A percentile compares a stretch with the other conserved stretches of the same genome.
These are phyloP conservation scores for Colistium nudipinnis DNA, from an alignment of 2,113 vertebrate species.

Conservation along the genomic window DNA sequence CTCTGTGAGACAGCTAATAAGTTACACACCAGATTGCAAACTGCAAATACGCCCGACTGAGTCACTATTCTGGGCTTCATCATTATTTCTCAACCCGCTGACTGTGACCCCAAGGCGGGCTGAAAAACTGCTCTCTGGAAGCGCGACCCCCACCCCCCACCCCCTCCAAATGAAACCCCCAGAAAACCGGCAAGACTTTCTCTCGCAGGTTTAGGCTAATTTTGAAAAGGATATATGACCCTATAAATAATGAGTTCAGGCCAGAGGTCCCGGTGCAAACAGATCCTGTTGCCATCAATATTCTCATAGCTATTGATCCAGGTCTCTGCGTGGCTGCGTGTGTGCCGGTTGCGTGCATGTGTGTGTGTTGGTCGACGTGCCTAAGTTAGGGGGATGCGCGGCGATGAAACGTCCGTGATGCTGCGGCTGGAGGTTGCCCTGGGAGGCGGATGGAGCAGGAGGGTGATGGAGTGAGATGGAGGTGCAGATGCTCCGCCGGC, in stretches of 20 bases:
- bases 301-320: constrained; percentile 47
- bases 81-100: constrained; percentile 48
- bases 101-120: constrained; percentile 46
- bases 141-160: neutral
- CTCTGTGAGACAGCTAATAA: constrained; percentile 63
- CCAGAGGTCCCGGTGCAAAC: neutral
- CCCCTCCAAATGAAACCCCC: neutral
- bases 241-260: constrained; percentile 10
- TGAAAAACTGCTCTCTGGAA: constrained; percentile 34
- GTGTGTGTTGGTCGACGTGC: neutral
- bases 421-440: constrained; percentile 11
- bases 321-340: constrained; percentile 1
- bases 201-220: no score
- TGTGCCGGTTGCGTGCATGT: neutral
- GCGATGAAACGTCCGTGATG: constrained; percentile 41
- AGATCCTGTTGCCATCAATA: constrained; percentile 33
- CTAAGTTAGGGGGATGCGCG: constrained; percentile 3
- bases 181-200: neutral
- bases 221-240: no score
- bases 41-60: constrained; percentile 53
- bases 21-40: constrained; percentile 61
- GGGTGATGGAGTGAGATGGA: neutral
- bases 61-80: constrained; percentile 56
- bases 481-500: neutral
- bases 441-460: neutral